Evolutionary conservation across 2,113 vertebrate genomes (phyloP).

Genomic region (Tauraco erythrolophus): DNA sequence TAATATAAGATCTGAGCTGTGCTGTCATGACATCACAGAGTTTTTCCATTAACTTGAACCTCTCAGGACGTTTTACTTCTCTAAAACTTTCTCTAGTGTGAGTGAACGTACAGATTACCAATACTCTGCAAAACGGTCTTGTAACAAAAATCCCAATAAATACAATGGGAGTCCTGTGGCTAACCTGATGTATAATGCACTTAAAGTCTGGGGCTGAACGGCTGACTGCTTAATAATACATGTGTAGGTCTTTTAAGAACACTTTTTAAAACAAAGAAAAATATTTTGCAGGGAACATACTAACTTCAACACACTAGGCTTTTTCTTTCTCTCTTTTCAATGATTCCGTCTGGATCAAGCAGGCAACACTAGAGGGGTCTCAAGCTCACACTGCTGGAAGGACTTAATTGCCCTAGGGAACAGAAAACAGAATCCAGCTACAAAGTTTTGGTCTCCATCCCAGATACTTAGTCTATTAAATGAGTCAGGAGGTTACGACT

Average conservation of each 20-base stretch:
- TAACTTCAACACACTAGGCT: neutral
- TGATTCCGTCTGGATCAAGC: neutral
- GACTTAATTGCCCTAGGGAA: constrained; percentile 12
- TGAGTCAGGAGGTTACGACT: constrained; percentile 33
- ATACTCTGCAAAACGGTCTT: neutral
- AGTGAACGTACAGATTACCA: neutral
- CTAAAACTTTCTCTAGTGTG: neutral
- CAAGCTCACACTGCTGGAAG: constrained; percentile 3
- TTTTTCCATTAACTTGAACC: neutral
- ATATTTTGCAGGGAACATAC: neutral
- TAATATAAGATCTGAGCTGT: neutral
- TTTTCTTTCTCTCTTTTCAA: neutral
- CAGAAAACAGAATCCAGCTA: constrained; percentile 47
- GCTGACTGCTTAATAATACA: neutral
- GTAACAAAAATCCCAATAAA: neutral
- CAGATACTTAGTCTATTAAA: constrained; percentile 42
- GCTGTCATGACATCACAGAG: neutral
- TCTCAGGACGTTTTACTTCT: neutral
- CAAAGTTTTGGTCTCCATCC: constrained; percentile 60
- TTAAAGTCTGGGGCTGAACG: neutral
- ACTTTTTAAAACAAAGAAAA: neutral
- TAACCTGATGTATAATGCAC: neutral
- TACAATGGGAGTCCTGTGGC: neutral
- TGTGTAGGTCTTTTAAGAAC: neutral
- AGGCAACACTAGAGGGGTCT: constrained; percentile 22